Conservation (phyloP, 2,888 invertebrate genomes). For the Brachyptera putata region DNA sequence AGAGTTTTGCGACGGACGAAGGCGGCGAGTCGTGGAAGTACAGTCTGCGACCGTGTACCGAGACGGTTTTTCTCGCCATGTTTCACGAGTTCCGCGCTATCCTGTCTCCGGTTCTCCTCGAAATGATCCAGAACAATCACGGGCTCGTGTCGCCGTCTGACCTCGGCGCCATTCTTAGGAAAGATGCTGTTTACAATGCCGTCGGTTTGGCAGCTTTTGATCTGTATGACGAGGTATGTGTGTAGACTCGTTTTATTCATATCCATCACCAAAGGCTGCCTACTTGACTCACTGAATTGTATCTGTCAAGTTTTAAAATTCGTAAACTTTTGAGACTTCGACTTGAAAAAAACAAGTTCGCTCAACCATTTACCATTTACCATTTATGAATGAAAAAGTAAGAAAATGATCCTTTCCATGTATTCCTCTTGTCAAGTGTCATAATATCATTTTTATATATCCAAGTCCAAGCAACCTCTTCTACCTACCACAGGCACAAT, state of each 20-base stretch:
- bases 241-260: not conserved
- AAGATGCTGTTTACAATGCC: slow-evolving; percentile 92
- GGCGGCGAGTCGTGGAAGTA: slow-evolving; percentile 93
- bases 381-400: too few relatives aligned
- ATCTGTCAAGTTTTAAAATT: too few relatives aligned
- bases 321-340: too few relatives aligned
- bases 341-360: too few relatives aligned
- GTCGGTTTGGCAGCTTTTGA: slow-evolving; percentile 85
- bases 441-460: too few relatives aligned
- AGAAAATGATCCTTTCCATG: too few relatives aligned
- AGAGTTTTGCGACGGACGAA: slow-evolving; percentile 79
- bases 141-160: slow-evolving; percentile 65
- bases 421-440: too few relatives aligned
- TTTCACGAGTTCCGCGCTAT: slow-evolving; percentile 73
- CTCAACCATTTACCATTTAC: too few relatives aligned
- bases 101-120: slow-evolving; percentile 67
- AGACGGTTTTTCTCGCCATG: slow-evolving; percentile 76
- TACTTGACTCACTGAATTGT: too few relatives aligned
- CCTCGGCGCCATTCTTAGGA: slow-evolving; percentile 72
- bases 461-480: too few relatives aligned
- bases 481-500: too few relatives aligned
- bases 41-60: slow-evolving; percentile 84
- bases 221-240: slow-evolving; percentile 76
- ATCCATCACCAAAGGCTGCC: not conserved
- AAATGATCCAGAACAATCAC: slow-evolving; percentile 64